phyloP scores from a whole-genome alignment of 2,888 invertebrate genomes.

The Nowickia ferox region DNA sequence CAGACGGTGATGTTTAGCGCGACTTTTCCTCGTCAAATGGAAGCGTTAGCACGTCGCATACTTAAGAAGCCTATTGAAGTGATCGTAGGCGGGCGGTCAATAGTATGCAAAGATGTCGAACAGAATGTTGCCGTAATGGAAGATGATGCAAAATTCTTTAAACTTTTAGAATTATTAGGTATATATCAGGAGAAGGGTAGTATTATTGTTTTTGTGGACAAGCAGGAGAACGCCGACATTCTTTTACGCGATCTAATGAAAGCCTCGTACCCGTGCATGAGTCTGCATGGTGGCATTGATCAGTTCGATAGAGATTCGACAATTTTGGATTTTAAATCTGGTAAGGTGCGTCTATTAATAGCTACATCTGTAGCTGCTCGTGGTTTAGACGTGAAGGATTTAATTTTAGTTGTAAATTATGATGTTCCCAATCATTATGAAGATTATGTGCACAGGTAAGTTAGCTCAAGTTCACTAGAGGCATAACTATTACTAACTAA shows the following conservation, averaged over 20 bases:
- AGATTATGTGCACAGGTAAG: slow-evolving; percentile 96
- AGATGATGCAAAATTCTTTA: slow-evolving; percentile 98
- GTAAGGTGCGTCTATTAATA: slow-evolving; percentile 95
- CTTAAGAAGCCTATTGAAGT: slow-evolving; percentile 98
- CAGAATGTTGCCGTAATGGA: slow-evolving; percentile 97
- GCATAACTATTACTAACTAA: neutral
- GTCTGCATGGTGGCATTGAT: slow-evolving; percentile 99
- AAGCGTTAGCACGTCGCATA: slow-evolving; percentile 96
- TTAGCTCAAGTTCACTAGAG: neutral
- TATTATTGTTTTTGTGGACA: slow-evolving; percentile 98
- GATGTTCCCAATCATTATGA: slow-evolving; percentile 99
- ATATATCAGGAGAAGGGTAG: slow-evolving; percentile 95
- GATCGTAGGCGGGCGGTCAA: slow-evolving; percentile 97
- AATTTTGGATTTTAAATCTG: slow-evolving; percentile 98
- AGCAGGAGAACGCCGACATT: slow-evolving; percentile 98
- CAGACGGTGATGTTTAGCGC: slow-evolving; percentile 99
- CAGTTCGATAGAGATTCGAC: slow-evolving; percentile 99
- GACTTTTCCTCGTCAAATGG: slow-evolving; percentile 99
- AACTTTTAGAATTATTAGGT: slow-evolving; percentile 98
- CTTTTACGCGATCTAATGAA: slow-evolving; percentile 97
- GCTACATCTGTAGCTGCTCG: slow-evolving; percentile 99
- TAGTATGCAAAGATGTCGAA: slow-evolving; percentile 98
- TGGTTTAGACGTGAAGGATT: slow-evolving; percentile 98
- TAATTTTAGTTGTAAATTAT: slow-evolving; percentile 98
- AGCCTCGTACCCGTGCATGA: slow-evolving; percentile 97